A percentile compares a stretch with the other conserved stretches of the same genome.
phyloP scores from a whole-genome alignment of 2,113 vertebrate genomes.

The Sinocyclocheilus rhinocerous region DNA sequence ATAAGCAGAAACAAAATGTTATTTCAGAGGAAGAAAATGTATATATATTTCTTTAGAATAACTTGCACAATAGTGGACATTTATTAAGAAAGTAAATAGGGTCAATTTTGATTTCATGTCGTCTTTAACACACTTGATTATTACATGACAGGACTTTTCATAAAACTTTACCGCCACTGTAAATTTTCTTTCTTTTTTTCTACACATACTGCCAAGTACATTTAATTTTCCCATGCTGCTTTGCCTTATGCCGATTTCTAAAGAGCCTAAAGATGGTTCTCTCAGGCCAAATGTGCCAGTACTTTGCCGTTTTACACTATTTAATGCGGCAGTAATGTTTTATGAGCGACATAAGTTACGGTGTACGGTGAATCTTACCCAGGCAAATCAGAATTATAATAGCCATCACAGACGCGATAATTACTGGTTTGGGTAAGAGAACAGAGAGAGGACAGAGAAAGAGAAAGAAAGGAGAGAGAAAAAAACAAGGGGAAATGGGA shows the following conservation, averaged over 20 bases:
- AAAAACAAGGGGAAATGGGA: constrained; percentile 85
- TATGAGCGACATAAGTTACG: constrained; percentile 66
- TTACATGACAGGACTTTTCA: constrained; percentile 20
- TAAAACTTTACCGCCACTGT: constrained; percentile 40
- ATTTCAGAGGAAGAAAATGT: no score
- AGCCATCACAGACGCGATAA: constrained; percentile 99
- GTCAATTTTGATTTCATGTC: not conserved
- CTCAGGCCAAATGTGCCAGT: constrained; percentile 35
- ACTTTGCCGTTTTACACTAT: constrained; percentile 35
- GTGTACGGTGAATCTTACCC: constrained; percentile 94
- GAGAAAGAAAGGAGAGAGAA: constrained; percentile 77
- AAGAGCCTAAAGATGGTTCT: constrained; percentile 5
- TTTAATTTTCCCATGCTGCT: constrained; percentile 26
- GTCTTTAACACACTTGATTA: constrained; percentile 19
- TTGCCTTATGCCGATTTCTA: not conserved
- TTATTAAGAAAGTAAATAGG: no score
- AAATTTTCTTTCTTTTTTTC: not conserved
- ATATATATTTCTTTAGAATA: no score
- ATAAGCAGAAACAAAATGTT: no score
- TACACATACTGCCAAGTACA: constrained; percentile 2
- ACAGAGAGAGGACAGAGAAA: constrained; percentile 78
- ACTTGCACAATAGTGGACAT: no score
- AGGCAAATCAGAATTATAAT: constrained; percentile 99
- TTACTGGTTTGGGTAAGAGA: constrained; percentile 94
- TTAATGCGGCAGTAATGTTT: constrained; percentile 44